Percentiles rank a stretch among this genome's conserved stretches.
phyloP scores from a whole-genome alignment of 2,888 invertebrate species.

The Beris morrisii region DNA sequence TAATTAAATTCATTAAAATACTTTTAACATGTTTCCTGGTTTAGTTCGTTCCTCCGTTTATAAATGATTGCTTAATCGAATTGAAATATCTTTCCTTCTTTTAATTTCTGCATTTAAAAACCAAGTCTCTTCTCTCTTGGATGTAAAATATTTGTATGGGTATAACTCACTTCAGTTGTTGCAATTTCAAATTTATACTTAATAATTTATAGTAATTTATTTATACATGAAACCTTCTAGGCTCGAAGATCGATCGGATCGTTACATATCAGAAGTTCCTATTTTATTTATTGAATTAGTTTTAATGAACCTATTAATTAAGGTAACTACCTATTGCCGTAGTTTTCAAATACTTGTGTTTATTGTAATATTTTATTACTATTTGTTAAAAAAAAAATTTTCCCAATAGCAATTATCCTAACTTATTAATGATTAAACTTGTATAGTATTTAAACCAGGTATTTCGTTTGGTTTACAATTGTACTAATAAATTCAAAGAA shows the following conservation, averaged over 20 bases:
- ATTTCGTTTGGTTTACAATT: too few species aligned
- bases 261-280: constrained; percentile 19
- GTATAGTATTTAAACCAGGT: too few species aligned
- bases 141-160: constrained; percentile 22
- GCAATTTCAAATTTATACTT: too few species aligned
- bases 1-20: too few species aligned
- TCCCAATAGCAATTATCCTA: too few species aligned
- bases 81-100: constrained; percentile 5
- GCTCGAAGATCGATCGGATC: constrained; percentile 12
- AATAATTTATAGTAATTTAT: too few species aligned
- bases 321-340: constrained; percentile 27
- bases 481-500: too few species aligned
- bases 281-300: constrained; percentile 17
- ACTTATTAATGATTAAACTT: too few species aligned
- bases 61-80: constrained; percentile 15
- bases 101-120: constrained; percentile 25
- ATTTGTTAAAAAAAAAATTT: too few species aligned
- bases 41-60: constrained; percentile 2
- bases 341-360: constrained; percentile 8
- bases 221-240: constrained; percentile 11
- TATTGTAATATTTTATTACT: constrained; percentile 13
- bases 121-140: constrained; percentile 36
- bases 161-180: too few species aligned
- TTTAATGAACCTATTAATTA: constrained; percentile 27
- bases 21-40: not conserved